Conservation (phyloP, 2,888 invertebrate species). For the Orthosia gothica region DNA sequence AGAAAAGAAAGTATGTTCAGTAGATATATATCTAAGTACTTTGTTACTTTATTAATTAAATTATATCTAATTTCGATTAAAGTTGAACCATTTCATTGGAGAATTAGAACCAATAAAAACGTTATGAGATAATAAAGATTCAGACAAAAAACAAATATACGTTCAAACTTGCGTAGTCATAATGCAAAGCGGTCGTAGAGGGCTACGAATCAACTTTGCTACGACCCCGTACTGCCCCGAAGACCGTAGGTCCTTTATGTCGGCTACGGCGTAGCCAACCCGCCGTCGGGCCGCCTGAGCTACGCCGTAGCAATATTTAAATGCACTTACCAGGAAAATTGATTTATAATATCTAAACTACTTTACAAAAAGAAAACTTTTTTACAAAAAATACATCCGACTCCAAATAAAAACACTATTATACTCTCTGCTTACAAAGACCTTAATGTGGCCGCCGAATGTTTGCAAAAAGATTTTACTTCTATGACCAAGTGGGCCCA, state of each 20-base stretch:
- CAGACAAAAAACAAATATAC: not conserved
- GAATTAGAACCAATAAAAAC: not conserved
- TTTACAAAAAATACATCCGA: too few relatives aligned
- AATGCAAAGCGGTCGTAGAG: constrained; percentile 22
- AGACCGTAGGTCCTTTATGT: not conserved
- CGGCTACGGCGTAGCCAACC: not conserved
- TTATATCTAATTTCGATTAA: not conserved
- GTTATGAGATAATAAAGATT: not conserved
- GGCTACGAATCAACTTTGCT: constrained; percentile 4
- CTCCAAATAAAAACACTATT: too few relatives aligned
- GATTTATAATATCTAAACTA: too few relatives aligned
- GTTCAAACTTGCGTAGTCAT: not conserved
- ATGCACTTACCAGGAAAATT: too few relatives aligned
- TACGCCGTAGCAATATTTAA: constrained; percentile 31
- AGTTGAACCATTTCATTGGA: too few relatives aligned
- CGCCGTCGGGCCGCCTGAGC: not conserved
- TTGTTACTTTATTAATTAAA: constrained; percentile 24
- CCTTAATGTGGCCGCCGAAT: too few relatives aligned
- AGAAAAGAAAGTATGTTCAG: constrained; percentile 22
- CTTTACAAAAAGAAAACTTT: too few relatives aligned
- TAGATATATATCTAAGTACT: not conserved
- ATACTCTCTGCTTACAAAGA: too few relatives aligned
- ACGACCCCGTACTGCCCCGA: not conserved
- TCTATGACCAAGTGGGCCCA: too few relatives aligned
- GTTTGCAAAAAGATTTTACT: too few relatives aligned